phyloP scores from a whole-genome alignment of 2,797 vertebrate species.

The Pteropus rufus region DNA sequence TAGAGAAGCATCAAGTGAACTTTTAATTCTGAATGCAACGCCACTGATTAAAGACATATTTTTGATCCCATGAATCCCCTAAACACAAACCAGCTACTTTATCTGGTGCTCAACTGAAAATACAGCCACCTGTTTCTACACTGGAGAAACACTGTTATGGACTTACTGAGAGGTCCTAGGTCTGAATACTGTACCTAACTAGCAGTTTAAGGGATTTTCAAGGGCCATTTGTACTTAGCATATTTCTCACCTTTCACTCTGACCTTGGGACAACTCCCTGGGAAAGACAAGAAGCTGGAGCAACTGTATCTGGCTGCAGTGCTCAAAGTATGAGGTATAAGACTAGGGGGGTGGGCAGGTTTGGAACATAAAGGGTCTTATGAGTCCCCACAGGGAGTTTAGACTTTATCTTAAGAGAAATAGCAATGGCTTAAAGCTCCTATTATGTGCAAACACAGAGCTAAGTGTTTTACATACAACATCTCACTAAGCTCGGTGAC shows the following conservation, averaged over 20 bases:
- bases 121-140: neutral
- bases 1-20: neutral
- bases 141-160: neutral
- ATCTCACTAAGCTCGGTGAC: neutral
- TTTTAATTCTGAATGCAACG: neutral
- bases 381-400: neutral
- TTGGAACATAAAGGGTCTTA: neutral
- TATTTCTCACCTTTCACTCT: neutral
- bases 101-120: neutral
- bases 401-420: neutral
- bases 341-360: neutral
- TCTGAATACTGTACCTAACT: neutral
- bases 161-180: neutral
- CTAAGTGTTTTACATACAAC: neutral
- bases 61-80: neutral
- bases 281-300: rapidly evolving
- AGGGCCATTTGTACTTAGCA: neutral
- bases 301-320: neutral
- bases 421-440: neutral
- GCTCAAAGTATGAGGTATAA: neutral
- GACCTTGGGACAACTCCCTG: neutral
- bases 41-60: neutral
- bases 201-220: neutral
- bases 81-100: neutral
- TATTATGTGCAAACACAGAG: neutral